Percentiles rank a stretch among this genome's conserved stretches.
Conservation (phyloP, 2,113 vertebrate genomes). For the Brachionichthys hirsutus region DNA sequence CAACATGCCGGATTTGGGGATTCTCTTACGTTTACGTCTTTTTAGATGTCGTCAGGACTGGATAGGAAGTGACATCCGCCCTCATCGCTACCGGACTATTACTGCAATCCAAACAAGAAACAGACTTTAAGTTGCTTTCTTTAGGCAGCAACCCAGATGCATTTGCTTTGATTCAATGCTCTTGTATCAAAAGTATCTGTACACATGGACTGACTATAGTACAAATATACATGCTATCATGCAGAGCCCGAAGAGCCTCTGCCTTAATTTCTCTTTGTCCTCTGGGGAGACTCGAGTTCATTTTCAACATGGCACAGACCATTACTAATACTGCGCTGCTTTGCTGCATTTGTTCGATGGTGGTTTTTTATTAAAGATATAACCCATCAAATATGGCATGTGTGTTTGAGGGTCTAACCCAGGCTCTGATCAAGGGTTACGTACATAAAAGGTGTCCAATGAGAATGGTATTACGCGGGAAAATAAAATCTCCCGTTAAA, state of each 20-base stretch:
- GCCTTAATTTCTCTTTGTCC: neutral
- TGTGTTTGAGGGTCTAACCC: constrained; percentile 13
- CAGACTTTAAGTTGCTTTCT: constrained; percentile 35
- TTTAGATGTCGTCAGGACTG: constrained; percentile 19
- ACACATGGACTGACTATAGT: constrained; percentile 47
- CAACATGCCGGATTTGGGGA: constrained; percentile 9
- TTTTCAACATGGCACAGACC: constrained; percentile 32
- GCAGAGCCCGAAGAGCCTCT: neutral
- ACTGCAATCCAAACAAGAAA: no score
- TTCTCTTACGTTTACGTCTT: constrained; percentile 21
- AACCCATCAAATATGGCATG: constrained; percentile 15
- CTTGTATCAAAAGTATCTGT: constrained; percentile 50
- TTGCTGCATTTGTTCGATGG: no score
- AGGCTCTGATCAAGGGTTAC: neutral
- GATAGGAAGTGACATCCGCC: neutral
- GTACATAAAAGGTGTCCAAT: neutral
- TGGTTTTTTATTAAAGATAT: no score
- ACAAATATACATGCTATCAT: constrained; percentile 64
- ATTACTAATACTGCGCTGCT: constrained; percentile 42
- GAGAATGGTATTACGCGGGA: no score
- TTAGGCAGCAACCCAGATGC: constrained; percentile 7
- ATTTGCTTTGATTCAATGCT: constrained; percentile 4
- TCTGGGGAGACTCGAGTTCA: neutral
- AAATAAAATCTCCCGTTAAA: no score
- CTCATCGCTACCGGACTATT: no score